Evolutionary conservation across 2,113 vertebrate genomes (phyloP).

Genomic region (Lophotis ruficrista): DNA sequence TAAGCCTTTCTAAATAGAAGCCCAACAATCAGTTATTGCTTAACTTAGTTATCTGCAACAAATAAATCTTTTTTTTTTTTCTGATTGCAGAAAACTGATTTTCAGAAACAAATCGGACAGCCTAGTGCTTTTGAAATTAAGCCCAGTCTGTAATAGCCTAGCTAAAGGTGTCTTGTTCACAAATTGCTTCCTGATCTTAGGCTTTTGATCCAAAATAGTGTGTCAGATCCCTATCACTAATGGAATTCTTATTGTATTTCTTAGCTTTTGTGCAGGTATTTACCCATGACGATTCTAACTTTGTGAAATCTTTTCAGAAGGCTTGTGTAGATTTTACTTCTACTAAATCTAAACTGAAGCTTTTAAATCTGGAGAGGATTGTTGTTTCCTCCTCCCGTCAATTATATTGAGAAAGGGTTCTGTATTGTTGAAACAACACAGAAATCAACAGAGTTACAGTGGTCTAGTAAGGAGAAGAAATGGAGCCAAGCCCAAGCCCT

Average conservation of each 20-base stretch:
- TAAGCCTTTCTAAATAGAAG: not conserved
- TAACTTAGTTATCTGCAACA: not conserved
- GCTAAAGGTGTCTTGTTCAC: not conserved
- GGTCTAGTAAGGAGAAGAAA: not conserved
- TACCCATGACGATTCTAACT: not conserved
- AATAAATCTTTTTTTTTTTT: not conserved
- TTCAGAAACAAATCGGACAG: not conserved
- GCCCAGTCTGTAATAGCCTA: not conserved
- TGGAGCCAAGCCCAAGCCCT: not conserved
- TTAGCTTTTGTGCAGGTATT: not conserved
- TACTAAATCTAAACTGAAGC: not conserved
- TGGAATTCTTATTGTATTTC: not conserved
- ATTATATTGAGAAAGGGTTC: not conserved
- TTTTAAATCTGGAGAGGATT: not conserved
- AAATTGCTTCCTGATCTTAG: not conserved
- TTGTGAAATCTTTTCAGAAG: not conserved
- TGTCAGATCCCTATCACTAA: not conserved
- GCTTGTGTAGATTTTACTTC: not conserved
- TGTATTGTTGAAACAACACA: not conserved
- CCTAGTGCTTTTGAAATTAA: not conserved
- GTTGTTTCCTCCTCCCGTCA: not conserved
- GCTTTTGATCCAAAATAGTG: not conserved
- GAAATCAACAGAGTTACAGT: not conserved
- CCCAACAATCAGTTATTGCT: not conserved
- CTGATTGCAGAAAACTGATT: not conserved